These are phyloP conservation scores for Melozone crissalis DNA, from an alignment of 2,113 vertebrate species.

Conservation along the genomic window DNA sequence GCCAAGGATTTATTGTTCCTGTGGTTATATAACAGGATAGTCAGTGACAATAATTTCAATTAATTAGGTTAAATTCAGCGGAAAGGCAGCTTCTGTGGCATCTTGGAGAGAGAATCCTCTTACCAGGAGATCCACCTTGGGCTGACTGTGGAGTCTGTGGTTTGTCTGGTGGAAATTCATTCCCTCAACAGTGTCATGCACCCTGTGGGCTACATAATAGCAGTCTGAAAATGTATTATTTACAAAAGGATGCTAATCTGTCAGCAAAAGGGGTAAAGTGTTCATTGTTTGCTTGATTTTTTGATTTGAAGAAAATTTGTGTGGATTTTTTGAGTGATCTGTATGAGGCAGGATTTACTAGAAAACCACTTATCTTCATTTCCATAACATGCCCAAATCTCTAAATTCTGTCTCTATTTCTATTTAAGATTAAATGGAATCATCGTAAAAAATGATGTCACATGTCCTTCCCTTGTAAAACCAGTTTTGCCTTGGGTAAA, in stretches of 20 bases:
- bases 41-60: neutral
- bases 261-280: neutral
- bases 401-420: neutral
- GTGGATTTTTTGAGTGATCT: neutral
- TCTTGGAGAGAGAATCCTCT: neutral
- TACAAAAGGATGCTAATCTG: neutral
- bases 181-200: neutral
- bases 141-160: neutral
- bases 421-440: neutral
- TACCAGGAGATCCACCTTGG: neutral
- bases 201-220: neutral
- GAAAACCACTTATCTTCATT: neutral
- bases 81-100: neutral
- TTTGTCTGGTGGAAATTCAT: neutral
- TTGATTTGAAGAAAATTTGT: neutral
- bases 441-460: neutral
- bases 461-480: neutral
- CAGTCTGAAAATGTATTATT: fast-evolving
- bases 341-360: neutral
- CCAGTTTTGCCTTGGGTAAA: neutral
- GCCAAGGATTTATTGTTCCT: neutral
- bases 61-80: neutral
- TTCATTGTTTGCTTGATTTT: neutral
- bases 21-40: neutral
- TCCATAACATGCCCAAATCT: neutral